Evolutionary conservation across 1,140 invertebrate genomes (phyloP).

Genomic region (Magallana angulata): DNA sequence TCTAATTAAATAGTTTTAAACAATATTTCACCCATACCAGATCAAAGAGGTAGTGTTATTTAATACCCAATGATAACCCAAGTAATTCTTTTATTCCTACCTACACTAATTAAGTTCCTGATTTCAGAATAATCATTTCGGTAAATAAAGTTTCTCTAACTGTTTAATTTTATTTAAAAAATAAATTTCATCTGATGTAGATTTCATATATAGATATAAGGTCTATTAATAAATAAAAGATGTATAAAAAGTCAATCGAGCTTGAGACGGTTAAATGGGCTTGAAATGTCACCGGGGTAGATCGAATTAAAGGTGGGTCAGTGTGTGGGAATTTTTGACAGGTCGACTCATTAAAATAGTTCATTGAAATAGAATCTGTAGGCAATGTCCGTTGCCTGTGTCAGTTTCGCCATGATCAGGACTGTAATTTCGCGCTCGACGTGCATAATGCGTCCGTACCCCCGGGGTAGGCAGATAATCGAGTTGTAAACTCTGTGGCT

Average conservation of each 20-base stretch:
- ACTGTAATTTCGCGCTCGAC: conserved; percentile 22
- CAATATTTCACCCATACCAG: not conserved
- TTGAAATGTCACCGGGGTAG: not conserved
- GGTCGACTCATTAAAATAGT: conserved; percentile 15
- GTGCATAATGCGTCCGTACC: conserved; percentile 11
- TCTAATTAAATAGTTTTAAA: not conserved
- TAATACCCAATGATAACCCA: too few species aligned
- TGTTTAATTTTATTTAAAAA: too few species aligned
- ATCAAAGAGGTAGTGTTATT: not conserved
- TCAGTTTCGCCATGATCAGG: not conserved
- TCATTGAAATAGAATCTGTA: conserved; percentile 21
- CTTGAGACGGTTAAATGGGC: not conserved
- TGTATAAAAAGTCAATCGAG: not conserved
- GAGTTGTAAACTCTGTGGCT: not conserved
- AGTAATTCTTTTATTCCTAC: too few species aligned
- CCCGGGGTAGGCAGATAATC: not conserved
- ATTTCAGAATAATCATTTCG: too few species aligned
- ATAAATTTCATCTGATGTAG: too few species aligned
- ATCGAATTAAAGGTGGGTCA: not conserved
- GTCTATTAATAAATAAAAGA: not conserved
- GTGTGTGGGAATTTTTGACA: conserved; percentile 9
- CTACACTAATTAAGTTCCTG: too few species aligned
- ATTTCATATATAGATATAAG: too few species aligned
- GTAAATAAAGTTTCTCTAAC: too few species aligned
- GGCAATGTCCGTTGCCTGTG: not conserved